These are phyloP conservation scores for Pollenia griseotomentosa DNA, from an alignment of 2,888 invertebrate species.

Conservation along the genomic window DNA sequence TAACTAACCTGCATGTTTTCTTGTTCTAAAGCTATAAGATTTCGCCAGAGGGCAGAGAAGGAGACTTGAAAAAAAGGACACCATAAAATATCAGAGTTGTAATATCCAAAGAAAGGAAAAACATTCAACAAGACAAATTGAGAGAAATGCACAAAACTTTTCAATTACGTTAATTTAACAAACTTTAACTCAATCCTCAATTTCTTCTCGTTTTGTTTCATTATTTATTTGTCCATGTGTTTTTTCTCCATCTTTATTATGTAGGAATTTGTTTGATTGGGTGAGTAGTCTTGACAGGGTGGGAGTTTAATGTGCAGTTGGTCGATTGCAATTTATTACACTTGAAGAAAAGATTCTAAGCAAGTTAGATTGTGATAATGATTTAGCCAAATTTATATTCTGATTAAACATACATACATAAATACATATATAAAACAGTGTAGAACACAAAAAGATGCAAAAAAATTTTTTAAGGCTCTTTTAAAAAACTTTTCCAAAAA, in stretches of 20 bases:
- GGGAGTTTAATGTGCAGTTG: slow-evolving; percentile 13
- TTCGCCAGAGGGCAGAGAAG: background rate
- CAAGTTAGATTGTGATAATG: too few relatives aligned
- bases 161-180: slow-evolving; percentile 72
- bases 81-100: slow-evolving; percentile 3
- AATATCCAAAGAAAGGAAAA: background rate
- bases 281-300: background rate
- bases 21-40: slow-evolving; percentile 1
- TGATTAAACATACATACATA: too few relatives aligned
- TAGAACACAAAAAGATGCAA: too few relatives aligned
- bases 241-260: background rate
- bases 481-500: too few relatives aligned
- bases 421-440: too few relatives aligned
- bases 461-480: too few relatives aligned
- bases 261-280: slow-evolving; percentile 15
- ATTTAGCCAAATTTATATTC: too few relatives aligned
- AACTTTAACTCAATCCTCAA: slow-evolving; percentile 61
- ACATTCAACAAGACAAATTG: slow-evolving; percentile 55
- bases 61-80: slow-evolving; percentile 4
- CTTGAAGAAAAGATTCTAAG: background rate
- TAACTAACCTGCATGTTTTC: slow-evolving; percentile 61
- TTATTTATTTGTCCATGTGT: slow-evolving; percentile 37
- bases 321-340: slow-evolving; percentile 6
- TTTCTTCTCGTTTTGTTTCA: slow-evolving; percentile 53
- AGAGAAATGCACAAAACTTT: slow-evolving; percentile 68